Base-by-base conservation (phyloP, 2,888 invertebrate species). In the Clepsis dumicolana region DNA sequence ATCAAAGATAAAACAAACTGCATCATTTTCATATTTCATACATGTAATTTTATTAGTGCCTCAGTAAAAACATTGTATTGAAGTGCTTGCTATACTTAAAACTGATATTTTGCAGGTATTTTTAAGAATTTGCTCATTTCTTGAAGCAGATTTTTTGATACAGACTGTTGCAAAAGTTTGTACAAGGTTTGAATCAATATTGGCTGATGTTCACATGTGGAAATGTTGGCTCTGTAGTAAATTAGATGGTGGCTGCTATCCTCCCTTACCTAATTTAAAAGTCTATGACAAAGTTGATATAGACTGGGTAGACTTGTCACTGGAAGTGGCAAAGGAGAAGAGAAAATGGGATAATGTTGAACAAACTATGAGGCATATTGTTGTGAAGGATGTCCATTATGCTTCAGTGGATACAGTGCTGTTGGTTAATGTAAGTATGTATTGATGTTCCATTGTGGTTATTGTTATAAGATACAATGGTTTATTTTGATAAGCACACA, bases 351-450 rank as follows among this genome's bases (percentile, higher is more conserved):
- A 80, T 5, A 84, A 94, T 81, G 82, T 88, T 3, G 82, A 87
- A 4, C 82, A 89, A 35, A 86, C 88, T 59, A 90, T 94, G 83
- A 89, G 86, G 72, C 92, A 94, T 76, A 81, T 94, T 70, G 88
- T 91, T 52, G 86, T 94, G 10, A 90, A 89, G 72, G 93, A 94
- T 82, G 90, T 93, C 5, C 95, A 95, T 77, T 94, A 91, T 83
- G 94, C 94, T 62, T 94, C 94, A n/a, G 94, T 95, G 35, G 95
- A 95, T 83, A 91, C 94, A 67, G 88, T 95, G 48, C 82, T 94
- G 16, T 85, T 95, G 74, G 88, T 94, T 64, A 93, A 94, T 85
- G 95, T 94, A 81, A 85, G 94, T 90, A 64, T 70, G 35, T 4
- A 35, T 1, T 7, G 12, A 5, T 48, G 8, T 10, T 12, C 8